Evolutionary conservation across 2,888 invertebrate species (phyloP).

Genomic region (Drosophila multiciliata): DNA sequence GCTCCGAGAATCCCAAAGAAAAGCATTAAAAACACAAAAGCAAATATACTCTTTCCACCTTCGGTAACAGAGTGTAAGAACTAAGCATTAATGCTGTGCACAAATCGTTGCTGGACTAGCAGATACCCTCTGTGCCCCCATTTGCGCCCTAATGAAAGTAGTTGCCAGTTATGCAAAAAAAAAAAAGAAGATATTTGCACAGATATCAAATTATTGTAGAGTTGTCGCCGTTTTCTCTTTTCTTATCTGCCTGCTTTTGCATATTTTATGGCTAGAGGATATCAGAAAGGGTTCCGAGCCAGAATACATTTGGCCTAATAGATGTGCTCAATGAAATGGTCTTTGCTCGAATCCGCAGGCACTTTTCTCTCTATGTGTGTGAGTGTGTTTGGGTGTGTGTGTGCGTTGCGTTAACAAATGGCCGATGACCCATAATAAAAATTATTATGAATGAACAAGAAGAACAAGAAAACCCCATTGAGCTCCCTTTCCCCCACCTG

Average conservation of each 20-base stretch:
- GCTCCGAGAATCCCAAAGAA: background rate
- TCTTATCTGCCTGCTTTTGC: background rate
- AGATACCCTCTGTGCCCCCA: background rate
- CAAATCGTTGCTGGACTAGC: background rate
- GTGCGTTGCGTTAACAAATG: constrained; percentile 72
- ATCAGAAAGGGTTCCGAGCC: constrained; percentile 47
- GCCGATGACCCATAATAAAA: constrained; percentile 81
- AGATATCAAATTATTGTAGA: background rate
- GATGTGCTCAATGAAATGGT: constrained; percentile 74
- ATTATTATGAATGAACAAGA: constrained; percentile 80
- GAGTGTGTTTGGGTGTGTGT: constrained; percentile 11
- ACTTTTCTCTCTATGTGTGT: background rate
- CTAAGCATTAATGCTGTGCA: background rate
- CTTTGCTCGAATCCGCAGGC: constrained; percentile 48
- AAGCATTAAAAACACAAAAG: background rate
- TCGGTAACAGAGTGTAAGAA: background rate
- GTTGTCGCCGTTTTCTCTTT: background rate
- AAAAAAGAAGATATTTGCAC: background rate
- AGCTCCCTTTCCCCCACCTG: constrained; percentile 3
- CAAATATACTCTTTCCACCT: background rate
- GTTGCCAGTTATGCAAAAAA: background rate
- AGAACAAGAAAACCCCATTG: constrained; percentile 79
- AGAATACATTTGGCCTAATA: constrained; percentile 74
- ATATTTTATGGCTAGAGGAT: constrained; percentile 2
- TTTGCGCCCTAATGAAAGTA: background rate